Conservation (phyloP, 1,140 invertebrate genomes). For the Meloidogyne floridensis region DNA sequence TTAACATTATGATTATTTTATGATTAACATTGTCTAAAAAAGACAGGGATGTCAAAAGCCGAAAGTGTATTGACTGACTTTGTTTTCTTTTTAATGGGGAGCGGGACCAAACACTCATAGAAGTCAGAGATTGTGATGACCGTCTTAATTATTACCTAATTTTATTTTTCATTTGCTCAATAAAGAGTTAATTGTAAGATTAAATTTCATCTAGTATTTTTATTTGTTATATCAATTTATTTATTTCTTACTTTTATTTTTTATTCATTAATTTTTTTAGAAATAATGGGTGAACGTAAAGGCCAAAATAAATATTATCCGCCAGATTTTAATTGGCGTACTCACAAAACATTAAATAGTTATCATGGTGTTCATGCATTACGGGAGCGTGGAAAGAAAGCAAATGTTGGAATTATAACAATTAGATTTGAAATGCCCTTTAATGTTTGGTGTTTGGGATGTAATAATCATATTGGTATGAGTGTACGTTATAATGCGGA, state of each 20-base stretch:
- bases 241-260: slow-evolving; percentile 10
- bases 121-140: too few species aligned
- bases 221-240: not conserved
- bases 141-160: too few species aligned
- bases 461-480: slow-evolving; percentile 95
- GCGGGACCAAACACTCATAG: too few species aligned
- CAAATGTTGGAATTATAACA: slow-evolving; percentile 92
- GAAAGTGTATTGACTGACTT: too few species aligned
- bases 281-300: slow-evolving; percentile 86
- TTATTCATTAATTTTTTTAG: slow-evolving; percentile 7
- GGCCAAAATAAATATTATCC: slow-evolving; percentile 81
- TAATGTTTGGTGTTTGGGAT: slow-evolving; percentile 98
- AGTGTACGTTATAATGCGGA: slow-evolving; percentile 98
- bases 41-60: too few species aligned
- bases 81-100: too few species aligned
- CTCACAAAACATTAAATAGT: slow-evolving; percentile 85
- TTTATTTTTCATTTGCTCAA: too few species aligned
- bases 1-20: too few species aligned
- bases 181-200: not conserved
- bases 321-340: slow-evolving; percentile 91
- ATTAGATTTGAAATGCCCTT: slow-evolving; percentile 99
- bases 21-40: too few species aligned
- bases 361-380: slow-evolving; percentile 89
- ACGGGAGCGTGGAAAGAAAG: slow-evolving; percentile 87
- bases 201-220: not conserved